These are phyloP conservation scores for Chlamydotis undulata DNA, from an alignment of 2,113 vertebrate genomes.

Conservation along the genomic window DNA sequence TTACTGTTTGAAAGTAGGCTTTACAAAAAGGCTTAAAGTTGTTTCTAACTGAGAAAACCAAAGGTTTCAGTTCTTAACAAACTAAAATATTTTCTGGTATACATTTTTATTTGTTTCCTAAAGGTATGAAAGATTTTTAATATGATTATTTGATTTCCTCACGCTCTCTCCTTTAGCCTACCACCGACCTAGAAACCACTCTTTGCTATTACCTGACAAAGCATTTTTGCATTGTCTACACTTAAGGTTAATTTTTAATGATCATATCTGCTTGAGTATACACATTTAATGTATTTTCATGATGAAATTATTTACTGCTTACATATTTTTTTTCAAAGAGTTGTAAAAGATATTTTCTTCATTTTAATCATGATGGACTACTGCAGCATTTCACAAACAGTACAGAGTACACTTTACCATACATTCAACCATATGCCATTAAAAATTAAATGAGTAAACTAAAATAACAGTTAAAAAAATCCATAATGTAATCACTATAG, in stretches of 20 bases:
- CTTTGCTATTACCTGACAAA: not conserved
- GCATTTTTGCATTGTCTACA: not conserved
- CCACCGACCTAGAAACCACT: not conserved
- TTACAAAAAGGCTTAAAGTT: not conserved
- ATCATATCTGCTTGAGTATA: not conserved
- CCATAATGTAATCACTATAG: not conserved
- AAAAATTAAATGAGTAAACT: not conserved
- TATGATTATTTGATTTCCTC: not conserved
- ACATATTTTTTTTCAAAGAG: not conserved
- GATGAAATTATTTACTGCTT: not conserved
- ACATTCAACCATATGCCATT: not conserved
- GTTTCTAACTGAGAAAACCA: not conserved
- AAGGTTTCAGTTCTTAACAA: not conserved
- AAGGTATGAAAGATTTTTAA: not conserved
- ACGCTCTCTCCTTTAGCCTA: not conserved
- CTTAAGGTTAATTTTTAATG: not conserved
- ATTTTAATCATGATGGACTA: not conserved
- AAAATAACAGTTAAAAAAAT: not conserved
- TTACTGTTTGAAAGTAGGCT: not conserved
- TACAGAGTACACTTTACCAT: not conserved
- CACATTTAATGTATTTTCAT: not conserved
- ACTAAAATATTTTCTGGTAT: not conserved
- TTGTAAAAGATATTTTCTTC: not conserved
- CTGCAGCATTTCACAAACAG: not conserved
- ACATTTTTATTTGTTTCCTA: not conserved